These are phyloP conservation scores for Monopis laevigella DNA, from an alignment of 2,888 invertebrate species.

Conservation along the genomic window DNA sequence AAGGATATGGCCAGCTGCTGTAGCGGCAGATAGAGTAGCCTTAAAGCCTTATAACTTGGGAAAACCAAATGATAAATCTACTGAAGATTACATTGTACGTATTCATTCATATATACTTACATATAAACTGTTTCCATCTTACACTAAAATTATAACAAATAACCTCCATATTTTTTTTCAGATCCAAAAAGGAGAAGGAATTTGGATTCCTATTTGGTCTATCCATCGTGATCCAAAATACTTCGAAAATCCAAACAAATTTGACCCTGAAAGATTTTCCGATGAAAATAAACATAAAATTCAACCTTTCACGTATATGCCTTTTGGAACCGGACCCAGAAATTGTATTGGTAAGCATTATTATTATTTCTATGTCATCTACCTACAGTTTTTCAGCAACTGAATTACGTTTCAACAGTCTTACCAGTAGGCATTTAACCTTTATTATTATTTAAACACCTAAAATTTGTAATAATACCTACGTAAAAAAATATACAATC, in stretches of 20 bases:
- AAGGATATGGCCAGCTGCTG: constrained; percentile 52
- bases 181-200: constrained; percentile 34
- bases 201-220: constrained; percentile 40
- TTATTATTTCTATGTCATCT: too few relatives aligned
- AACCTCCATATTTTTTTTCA: constrained; percentile 21
- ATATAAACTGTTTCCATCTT: too few relatives aligned
- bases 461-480: too few relatives aligned
- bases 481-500: too few relatives aligned
- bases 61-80: constrained; percentile 30
- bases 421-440: too few relatives aligned
- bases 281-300: constrained; percentile 31
- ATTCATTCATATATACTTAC: too few relatives aligned
- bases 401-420: too few relatives aligned
- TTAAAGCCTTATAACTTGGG: constrained; percentile 54
- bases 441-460: too few relatives aligned
- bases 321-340: constrained; percentile 38
- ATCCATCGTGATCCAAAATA: constrained; percentile 33
- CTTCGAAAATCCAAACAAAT: constrained; percentile 33
- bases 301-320: constrained; percentile 29
- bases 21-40: constrained; percentile 51
- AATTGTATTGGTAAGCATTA: constrained; percentile 40
- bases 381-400: too few relatives aligned
- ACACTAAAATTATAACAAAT: too few relatives aligned
- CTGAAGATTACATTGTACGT: constrained; percentile 38
- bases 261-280: constrained; percentile 39